Base-by-base conservation (phyloP, 2,797 vertebrate genomes). In the Tangara arthus region DNA sequence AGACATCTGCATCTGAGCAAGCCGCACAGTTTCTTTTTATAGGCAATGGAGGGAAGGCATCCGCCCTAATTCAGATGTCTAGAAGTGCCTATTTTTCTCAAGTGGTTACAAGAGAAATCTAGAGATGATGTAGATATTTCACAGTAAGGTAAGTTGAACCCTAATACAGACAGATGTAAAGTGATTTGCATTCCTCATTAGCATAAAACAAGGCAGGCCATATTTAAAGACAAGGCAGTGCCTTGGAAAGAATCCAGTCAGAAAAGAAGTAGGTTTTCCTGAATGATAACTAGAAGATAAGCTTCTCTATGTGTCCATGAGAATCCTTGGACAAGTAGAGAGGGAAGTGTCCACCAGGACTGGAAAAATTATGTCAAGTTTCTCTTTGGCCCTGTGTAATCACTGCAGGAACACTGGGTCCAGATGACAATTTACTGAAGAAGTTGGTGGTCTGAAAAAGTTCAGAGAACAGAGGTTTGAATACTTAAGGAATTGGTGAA, bases 1-100 rank as follows among this genome's bases (percentile, higher is more conserved):
- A 91, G 88, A 57, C 50, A 78, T 71, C 78, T 78, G 35, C 71
- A 86, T 91, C 76, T 81, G 49, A 83, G 57, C 46, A 93, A 93
- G 70, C 22, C 0, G 0, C 12, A 57, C 12, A 53, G 65, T 81
- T 76, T 90, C 91, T 91, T 90, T 95, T 94, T 93, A 90, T 78
- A 94, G 93, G 37, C 72, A 88, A 4, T 65, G 46, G 50, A 81
- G 55, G 79, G 35, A 86, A 85, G 55, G 76, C 76, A 72, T 88
- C 46, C 9, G 2, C 68, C 72, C 61, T 75, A 59, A 52, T 83
- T 90, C 77, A 88, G 41, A 69, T 7, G 42, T 52, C 42, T 86
- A 63, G 26, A 91, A 78, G 32, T 61, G 39, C 18, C 30, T 86
- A 20, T 61, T 89, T 91, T 91, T 87, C 2, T 1, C 23, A 39